These are phyloP conservation scores for Drosophila willistoni DNA, from an alignment of 1,140 invertebrate species.

Conservation along the genomic window DNA sequence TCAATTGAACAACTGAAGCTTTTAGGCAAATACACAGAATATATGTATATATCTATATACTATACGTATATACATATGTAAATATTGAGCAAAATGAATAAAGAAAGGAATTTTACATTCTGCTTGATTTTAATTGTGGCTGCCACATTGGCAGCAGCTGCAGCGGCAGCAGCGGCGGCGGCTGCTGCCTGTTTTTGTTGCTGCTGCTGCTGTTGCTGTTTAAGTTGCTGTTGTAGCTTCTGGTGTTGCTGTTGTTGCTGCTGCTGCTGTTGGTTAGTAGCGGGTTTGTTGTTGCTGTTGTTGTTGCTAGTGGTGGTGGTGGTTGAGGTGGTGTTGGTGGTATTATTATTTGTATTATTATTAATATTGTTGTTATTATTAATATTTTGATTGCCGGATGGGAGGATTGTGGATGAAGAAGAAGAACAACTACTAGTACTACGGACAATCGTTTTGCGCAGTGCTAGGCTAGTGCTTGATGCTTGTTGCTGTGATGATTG, in stretches of 20 bases:
- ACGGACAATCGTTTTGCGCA: conserved; percentile 85
- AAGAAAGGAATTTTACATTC: conserved; percentile 76
- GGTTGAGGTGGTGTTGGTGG: conserved; percentile 63
- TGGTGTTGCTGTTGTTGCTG: conserved; percentile 37
- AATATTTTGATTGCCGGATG: conserved; percentile 73
- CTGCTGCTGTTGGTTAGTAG: conserved; percentile 70
- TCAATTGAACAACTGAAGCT: conserved; percentile 53
- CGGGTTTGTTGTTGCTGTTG: conserved; percentile 76
- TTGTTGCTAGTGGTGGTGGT: conserved; percentile 62
- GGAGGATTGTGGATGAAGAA: conserved; percentile 74
- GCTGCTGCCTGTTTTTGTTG: conserved; percentile 69
- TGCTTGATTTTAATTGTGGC: conserved; percentile 82
- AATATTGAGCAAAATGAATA: conserved; percentile 57
- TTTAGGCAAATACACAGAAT: conserved; percentile 26
- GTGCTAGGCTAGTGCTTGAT: conserved; percentile 84
- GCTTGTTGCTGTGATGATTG: conserved; percentile 46
- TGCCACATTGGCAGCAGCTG: conserved; percentile 72
- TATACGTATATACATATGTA: conserved; percentile 29
- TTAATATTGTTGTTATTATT: conserved; percentile 56
- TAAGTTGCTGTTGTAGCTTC: conserved; percentile 45
- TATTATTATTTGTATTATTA: conserved; percentile 52
- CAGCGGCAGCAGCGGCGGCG: conserved; percentile 68
- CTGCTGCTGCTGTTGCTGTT: conserved; percentile 74
- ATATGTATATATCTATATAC: conserved; percentile 22
- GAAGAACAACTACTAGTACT: conserved; percentile 35